Conservation (phyloP, 2,113 vertebrate species). For the Myotis davidii region DNA sequence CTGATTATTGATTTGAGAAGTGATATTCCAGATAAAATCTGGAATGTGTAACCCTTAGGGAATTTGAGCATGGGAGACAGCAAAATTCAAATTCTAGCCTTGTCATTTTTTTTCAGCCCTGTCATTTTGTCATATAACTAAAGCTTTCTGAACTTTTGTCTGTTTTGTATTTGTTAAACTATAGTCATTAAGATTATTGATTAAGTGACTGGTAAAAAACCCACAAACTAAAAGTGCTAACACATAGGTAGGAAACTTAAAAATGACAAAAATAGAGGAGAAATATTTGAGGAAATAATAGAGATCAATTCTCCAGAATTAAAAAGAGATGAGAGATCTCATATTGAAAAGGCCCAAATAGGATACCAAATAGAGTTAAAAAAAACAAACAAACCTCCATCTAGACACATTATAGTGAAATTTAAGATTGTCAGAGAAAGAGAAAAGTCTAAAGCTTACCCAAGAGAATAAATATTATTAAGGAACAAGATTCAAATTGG, state of each 20-base stretch:
- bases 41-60: not conserved
- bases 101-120: not conserved
- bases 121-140: not conserved
- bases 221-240: not conserved
- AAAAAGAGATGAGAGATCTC: not conserved
- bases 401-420: not conserved
- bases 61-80: not conserved
- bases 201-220: not conserved
- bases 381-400: not conserved
- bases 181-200: not conserved
- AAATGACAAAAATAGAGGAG: not conserved
- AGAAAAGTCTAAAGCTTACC: not conserved
- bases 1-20: not conserved
- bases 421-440: not conserved
- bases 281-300: slow-evolving; percentile 15
- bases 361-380: not conserved
- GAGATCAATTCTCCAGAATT: not conserved
- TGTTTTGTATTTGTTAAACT: not conserved
- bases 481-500: not conserved
- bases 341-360: not conserved
- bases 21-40: not conserved
- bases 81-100: not conserved
- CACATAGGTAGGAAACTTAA: not conserved
- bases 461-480: not conserved
- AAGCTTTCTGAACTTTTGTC: not conserved